Base-by-base conservation (phyloP, 2,888 invertebrate species). In the Phengaris alcon region DNA sequence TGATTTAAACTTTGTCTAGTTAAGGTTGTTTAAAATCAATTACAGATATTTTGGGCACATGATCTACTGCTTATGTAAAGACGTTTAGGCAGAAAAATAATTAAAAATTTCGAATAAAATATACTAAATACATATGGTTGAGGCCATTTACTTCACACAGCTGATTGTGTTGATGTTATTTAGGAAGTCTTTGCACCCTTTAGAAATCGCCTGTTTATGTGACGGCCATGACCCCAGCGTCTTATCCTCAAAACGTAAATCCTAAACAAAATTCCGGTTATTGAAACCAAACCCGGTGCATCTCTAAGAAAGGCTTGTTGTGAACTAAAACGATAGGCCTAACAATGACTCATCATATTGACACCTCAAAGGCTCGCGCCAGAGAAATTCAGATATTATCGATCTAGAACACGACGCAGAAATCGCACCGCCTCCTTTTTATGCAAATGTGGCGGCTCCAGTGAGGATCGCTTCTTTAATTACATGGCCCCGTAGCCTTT, bases 321-420 rank as follows among this genome's bases (percentile, higher is more conserved):
- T 8, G 70, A 13, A 22, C 72, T 72, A 72, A 72, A 64, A 51
- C 15, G 48, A 48, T 72, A 72, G 72, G 52, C 52, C 52, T 35
- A 72, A 72, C 72, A 72, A 72, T 72, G 72, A 72, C 51, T 72
- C 52, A 35, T 72, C 75, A 74, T 68, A 73, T 76, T 76, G 78
- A 77, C 77, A 78, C 77, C 77, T 74, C 52, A 72, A 70, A 70
- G 51, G 70, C 70, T 22, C 51, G 57, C 75, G 44, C 72, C 75
- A 76, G 75, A 74, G 77, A 77, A 74, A 75, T 76, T 76, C 69
- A 73, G 76, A 75, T 76, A 75, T 73, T 75, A 77, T 77, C 79
- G 77, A 80, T 79, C 77, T 79, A 73, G 80, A 77, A 77, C 80
- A 74, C 64, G 77, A 74, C 77, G 76, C 68, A 76, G 74, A 78